Evolutionary conservation across 1,140 invertebrate species (phyloP).

Genomic region (Acromyrmex echinatior): DNA sequence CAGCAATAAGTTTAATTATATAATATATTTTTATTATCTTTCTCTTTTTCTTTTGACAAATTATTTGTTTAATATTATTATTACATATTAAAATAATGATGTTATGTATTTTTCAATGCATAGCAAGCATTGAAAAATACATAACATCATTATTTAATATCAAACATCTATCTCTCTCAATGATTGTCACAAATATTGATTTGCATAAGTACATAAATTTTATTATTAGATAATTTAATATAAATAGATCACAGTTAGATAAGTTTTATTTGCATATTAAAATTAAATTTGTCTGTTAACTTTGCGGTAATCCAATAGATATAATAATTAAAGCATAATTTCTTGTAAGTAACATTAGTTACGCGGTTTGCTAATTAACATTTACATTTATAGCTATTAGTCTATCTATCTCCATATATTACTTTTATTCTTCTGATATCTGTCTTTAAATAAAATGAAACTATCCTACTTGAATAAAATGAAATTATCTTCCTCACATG

Average conservation of each 20-base stretch:
- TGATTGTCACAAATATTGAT: neutral
- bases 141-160: neutral
- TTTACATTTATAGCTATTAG: constrained; percentile 9
- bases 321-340: neutral
- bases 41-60: neutral
- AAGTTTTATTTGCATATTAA: neutral
- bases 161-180: neutral
- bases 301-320: neutral
- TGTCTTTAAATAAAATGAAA: neutral
- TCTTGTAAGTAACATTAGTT: neutral
- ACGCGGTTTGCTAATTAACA: neutral
- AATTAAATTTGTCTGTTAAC: neutral
- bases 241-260: neutral
- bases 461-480: neutral
- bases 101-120: too few species aligned
- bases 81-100: neutral
- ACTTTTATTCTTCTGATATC: neutral
- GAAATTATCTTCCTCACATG: neutral
- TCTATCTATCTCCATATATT: neutral
- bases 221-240: too few species aligned
- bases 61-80: neutral
- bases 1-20: neutral
- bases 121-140: neutral
- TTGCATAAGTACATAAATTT: constrained; percentile 6
- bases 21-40: neutral